Evolutionary conservation across 2,797 vertebrate species (phyloP).

Genomic region (Phyllotis vaccarum): DNA sequence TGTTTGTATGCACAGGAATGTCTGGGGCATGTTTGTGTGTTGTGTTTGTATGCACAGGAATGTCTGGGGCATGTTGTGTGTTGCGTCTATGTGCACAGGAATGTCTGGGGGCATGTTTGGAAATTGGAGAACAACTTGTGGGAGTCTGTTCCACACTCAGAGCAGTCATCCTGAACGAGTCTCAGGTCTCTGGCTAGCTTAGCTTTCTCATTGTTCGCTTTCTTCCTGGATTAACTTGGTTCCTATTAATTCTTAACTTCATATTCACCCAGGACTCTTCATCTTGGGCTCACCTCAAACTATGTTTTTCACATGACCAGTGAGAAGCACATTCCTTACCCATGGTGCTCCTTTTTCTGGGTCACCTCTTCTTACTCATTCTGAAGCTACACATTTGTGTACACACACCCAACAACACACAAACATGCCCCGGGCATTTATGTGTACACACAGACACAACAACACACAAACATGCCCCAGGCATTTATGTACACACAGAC

Average conservation of each 20-base stretch:
- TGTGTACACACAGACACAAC: too few relatives aligned
- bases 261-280: background rate
- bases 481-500: too few relatives aligned
- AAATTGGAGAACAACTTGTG: background rate
- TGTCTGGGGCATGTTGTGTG: background rate
- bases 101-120: background rate
- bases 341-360: background rate
- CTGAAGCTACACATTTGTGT: background rate
- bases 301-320: background rate
- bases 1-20: background rate
- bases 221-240: background rate
- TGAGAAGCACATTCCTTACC: background rate
- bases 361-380: constrained; percentile 10
- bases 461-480: too few relatives aligned
- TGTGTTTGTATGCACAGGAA: background rate
- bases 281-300: background rate
- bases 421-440: background rate
- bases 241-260: background rate
- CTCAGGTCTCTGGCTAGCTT: background rate
- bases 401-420: background rate
- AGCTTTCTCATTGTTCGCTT: background rate
- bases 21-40: too few relatives aligned
- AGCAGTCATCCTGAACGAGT: background rate
- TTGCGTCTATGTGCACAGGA: background rate
- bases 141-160: background rate